Evolutionary conservation across 2,888 invertebrate genomes (phyloP).

Genomic region (Cistogaster globosa): DNA sequence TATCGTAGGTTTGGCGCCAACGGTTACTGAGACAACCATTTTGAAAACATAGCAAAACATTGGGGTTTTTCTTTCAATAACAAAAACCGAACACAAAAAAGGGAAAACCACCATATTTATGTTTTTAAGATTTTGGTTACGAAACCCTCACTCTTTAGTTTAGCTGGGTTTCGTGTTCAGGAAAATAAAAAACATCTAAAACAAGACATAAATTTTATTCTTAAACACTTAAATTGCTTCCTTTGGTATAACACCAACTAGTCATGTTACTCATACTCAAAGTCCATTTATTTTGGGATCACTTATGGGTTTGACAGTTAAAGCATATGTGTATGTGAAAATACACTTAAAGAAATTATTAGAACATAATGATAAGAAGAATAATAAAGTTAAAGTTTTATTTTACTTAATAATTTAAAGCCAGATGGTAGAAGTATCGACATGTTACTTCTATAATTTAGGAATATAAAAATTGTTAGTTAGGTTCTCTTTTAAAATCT

Average conservation of each 20-base stretch:
- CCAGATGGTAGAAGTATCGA: too few species aligned
- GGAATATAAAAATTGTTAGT: too few species aligned
- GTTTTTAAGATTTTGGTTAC: slow-evolving; percentile 28
- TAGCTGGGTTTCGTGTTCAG: slow-evolving; percentile 12
- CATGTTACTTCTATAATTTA: too few species aligned
- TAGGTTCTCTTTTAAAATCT: too few species aligned
- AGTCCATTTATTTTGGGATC: slow-evolving; percentile 18
- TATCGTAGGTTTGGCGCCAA: slow-evolving; percentile 71
- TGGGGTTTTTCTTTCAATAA: not conserved
- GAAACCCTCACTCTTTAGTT: not conserved
- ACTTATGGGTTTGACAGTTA: not conserved
- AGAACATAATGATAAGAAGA: too few species aligned
- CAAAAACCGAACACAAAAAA: not conserved
- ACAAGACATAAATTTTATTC: slow-evolving; percentile 61
- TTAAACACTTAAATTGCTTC: slow-evolving; percentile 60
- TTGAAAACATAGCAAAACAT: slow-evolving; percentile 1
- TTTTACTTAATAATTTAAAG: too few species aligned
- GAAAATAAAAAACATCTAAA: slow-evolving; percentile 12
- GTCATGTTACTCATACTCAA: slow-evolving; percentile 14
- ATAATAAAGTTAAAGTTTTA: too few species aligned
- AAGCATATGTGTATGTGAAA: not conserved
- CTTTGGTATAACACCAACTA: slow-evolving; percentile 49
- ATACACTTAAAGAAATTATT: slow-evolving; percentile 21
- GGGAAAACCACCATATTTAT: slow-evolving; percentile 26
- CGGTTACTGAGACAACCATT: slow-evolving; percentile 51